Percentiles rank a stretch among this genome's conserved stretches.
Evolutionary conservation across 2,888 invertebrate species (phyloP).

Genomic region (Nineta flava): DNA sequence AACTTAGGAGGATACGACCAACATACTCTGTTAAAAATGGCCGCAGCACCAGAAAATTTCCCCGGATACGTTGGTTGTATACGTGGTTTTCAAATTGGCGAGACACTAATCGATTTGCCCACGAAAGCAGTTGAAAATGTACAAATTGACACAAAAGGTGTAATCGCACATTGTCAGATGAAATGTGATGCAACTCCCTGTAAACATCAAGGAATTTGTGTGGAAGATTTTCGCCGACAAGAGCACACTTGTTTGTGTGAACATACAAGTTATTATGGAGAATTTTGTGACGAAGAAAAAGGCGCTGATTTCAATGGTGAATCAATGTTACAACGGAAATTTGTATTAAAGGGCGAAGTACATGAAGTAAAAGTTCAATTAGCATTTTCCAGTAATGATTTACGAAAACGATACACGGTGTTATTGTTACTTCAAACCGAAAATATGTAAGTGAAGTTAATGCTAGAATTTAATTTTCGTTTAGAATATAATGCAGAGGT

Average conservation of each 20-base stretch:
- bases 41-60: slow-evolving; percentile 32
- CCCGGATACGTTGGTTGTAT: slow-evolving; percentile 77
- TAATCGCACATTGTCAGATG: slow-evolving; percentile 71
- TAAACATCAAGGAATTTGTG: slow-evolving; percentile 73
- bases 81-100: slow-evolving; percentile 71
- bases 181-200: slow-evolving; percentile 79
- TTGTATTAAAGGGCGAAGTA: slow-evolving; percentile 53
- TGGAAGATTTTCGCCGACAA: slow-evolving; percentile 75
- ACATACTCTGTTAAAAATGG: slow-evolving; percentile 46
- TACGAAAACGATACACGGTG: slow-evolving; percentile 62
- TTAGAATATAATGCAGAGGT: neutral
- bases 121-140: slow-evolving; percentile 50
- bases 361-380: slow-evolving; percentile 66
- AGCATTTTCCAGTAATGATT: slow-evolving; percentile 71
- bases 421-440: slow-evolving; percentile 68
- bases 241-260: slow-evolving; percentile 79
- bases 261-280: slow-evolving; percentile 78
- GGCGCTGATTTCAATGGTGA: slow-evolving; percentile 82
- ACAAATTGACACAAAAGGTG: slow-evolving; percentile 53
- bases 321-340: slow-evolving; percentile 64
- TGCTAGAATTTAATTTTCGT: too few relatives aligned
- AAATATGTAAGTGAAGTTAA: slow-evolving; percentile 51
- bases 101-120: slow-evolving; percentile 62
- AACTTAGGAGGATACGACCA: slow-evolving; percentile 76
- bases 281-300: slow-evolving; percentile 75